Percentiles rank a stretch among this genome's conserved stretches.
Conservation (phyloP, 92 coral and sea anemone genomes). For the Zoanthus gigantus region DNA sequence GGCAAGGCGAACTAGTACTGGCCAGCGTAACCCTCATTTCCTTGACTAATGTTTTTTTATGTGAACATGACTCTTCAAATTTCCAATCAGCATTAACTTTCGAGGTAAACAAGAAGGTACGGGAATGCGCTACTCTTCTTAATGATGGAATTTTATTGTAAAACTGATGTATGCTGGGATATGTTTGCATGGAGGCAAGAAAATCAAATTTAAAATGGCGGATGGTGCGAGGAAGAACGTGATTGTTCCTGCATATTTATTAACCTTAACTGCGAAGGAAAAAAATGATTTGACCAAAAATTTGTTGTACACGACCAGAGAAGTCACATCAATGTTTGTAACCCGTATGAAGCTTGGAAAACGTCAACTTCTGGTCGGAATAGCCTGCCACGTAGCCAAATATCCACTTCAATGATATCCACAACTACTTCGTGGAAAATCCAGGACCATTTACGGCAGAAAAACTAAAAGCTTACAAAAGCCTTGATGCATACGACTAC, state of each 20-base stretch:
- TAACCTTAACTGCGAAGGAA: slow-evolving; percentile 10
- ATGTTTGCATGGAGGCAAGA: slow-evolving; percentile 25
- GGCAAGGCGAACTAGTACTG: slow-evolving; percentile 36
- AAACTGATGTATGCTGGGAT: slow-evolving; percentile 30
- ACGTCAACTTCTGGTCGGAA: slow-evolving; percentile 38
- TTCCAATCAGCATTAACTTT: slow-evolving; percentile 16
- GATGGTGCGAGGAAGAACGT: neutral
- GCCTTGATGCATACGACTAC: slow-evolving; percentile 54
- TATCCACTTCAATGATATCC: slow-evolving; percentile 54
- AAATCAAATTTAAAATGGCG: slow-evolving; percentile 34
- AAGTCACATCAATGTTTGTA: neutral
- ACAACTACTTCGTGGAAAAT: slow-evolving; percentile 47
- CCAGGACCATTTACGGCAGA: slow-evolving; percentile 60
- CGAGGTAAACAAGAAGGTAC: slow-evolving; percentile 33
- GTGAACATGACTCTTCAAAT: slow-evolving; percentile 18
- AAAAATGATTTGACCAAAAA: slow-evolving; percentile 46
- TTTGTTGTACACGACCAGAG: neutral
- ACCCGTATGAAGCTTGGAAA: slow-evolving; percentile 36
- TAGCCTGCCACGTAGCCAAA: slow-evolving; percentile 57
- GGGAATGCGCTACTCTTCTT: slow-evolving; percentile 63
- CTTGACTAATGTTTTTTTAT: slow-evolving; percentile 31
- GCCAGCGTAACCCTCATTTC: neutral
- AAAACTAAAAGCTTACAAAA: slow-evolving; percentile 57
- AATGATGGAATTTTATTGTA: slow-evolving; percentile 60
- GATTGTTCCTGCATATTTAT: slow-evolving; percentile 32